Percentiles rank a stretch among this genome's conserved stretches.
Evolutionary conservation across 2,888 invertebrate genomes (phyloP).

Genomic region (Belgica antarctica): DNA sequence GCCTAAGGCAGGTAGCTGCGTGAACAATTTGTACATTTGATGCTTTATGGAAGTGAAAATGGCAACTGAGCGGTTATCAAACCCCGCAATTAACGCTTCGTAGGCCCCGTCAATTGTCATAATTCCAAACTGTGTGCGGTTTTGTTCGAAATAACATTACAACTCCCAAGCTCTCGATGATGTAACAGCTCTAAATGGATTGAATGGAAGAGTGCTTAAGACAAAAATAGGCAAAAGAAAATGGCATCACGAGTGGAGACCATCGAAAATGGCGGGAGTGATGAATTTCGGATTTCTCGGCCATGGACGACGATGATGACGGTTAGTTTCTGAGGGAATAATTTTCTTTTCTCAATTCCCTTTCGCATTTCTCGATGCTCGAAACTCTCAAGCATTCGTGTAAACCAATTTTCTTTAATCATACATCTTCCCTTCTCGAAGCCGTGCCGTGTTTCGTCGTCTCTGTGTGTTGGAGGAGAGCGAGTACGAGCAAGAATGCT

Average conservation of each 20-base stretch:
- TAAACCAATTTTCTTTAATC: slow-evolving; percentile 42
- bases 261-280: not conserved
- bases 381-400: not conserved
- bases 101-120: no score
- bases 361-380: no score
- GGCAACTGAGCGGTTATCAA: no score
- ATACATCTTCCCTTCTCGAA: slow-evolving; percentile 38
- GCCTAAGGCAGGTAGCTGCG: no score
- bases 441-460: not conserved
- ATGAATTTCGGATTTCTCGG: slow-evolving; percentile 9
- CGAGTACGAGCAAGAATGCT: not conserved
- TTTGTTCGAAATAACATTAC: not conserved
- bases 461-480: not conserved
- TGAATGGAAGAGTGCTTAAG: not conserved
- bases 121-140: not conserved
- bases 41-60: no score
- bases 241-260: no score
- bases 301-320: not conserved
- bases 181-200: no score
- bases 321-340: not conserved
- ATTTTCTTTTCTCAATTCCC: not conserved
- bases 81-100: no score
- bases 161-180: not conserved
- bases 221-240: no score
- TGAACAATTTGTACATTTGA: no score